phyloP scores from a whole-genome alignment of 2,888 invertebrate genomes.

The Dione juno region DNA sequence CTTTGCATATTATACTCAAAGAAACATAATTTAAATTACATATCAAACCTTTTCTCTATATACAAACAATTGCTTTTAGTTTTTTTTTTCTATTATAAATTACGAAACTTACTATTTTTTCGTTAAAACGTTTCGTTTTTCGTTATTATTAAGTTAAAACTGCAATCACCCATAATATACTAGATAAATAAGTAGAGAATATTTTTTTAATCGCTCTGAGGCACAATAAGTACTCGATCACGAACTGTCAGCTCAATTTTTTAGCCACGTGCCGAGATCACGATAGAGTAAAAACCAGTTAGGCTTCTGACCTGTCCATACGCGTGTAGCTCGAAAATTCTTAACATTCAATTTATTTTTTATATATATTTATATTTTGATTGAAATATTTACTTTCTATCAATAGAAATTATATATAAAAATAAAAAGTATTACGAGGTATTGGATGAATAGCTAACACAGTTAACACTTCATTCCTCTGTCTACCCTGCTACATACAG shows the following conservation, averaged over 20 bases:
- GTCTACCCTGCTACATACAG: too few relatives aligned
- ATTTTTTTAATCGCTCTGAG: slow-evolving; percentile 51
- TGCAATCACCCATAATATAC: slow-evolving; percentile 24
- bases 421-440: too few relatives aligned
- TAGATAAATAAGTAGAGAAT: slow-evolving; percentile 30
- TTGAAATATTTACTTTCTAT: not conserved
- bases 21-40: too few relatives aligned
- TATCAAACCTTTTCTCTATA: too few relatives aligned
- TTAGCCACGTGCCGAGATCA: slow-evolving; percentile 52
- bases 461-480: too few relatives aligned
- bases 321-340: slow-evolving; percentile 8
- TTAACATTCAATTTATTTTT: not conserved
- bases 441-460: too few relatives aligned
- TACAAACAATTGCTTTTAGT: too few relatives aligned
- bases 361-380: not conserved
- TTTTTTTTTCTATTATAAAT: too few relatives aligned
- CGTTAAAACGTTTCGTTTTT: too few relatives aligned
- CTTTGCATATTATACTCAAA: too few relatives aligned
- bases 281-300: slow-evolving; percentile 40
- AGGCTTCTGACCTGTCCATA: slow-evolving; percentile 34
- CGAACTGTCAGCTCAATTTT: slow-evolving; percentile 62
- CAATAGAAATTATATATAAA: too few relatives aligned
- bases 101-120: too few relatives aligned
- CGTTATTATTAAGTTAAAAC: not conserved
- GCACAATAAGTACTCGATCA: slow-evolving; percentile 69